These are phyloP conservation scores for Heliconius hortense DNA, from an alignment of 2,888 invertebrate species.

Conservation along the genomic window DNA sequence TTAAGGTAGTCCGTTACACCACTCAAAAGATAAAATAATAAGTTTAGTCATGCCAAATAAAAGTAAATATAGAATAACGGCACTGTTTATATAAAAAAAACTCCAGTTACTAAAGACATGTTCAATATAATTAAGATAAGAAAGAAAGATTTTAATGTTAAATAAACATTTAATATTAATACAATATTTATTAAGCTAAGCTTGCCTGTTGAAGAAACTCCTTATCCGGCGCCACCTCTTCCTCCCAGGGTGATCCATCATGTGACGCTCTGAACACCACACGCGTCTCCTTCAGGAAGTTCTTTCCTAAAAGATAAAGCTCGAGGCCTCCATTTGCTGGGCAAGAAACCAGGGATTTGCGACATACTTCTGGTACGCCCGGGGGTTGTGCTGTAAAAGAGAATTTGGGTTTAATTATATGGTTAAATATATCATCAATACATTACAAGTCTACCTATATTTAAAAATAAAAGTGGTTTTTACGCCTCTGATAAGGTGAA, in stretches of 20 bases:
- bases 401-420: background rate
- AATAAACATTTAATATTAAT: background rate
- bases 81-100: too few species aligned
- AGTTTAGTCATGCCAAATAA: too few species aligned
- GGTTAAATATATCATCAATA: too few species aligned
- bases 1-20: too few species aligned
- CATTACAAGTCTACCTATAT: too few species aligned
- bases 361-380: constrained; percentile 95
- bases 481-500: too few species aligned
- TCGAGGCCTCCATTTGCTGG: constrained; percentile 91
- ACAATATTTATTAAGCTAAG: background rate
- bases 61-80: too few species aligned
- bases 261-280: constrained; percentile 88
- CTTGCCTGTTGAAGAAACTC: constrained; percentile 92
- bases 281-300: constrained; percentile 94
- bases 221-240: constrained; percentile 92
- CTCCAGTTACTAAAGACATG: too few species aligned
- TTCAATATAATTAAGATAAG: too few species aligned
- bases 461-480: too few species aligned
- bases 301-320: constrained; percentile 94
- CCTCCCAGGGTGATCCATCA: constrained; percentile 85
- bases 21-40: too few species aligned
- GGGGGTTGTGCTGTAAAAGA: constrained; percentile 90
- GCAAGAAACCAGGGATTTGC: constrained; percentile 91
- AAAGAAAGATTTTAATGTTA: too few species aligned